Evolutionary conservation across 2,888 invertebrate genomes (phyloP), one percentile per base, ranked within the genome.

Genomic region (Amblyjoppa proteus): DNA sequence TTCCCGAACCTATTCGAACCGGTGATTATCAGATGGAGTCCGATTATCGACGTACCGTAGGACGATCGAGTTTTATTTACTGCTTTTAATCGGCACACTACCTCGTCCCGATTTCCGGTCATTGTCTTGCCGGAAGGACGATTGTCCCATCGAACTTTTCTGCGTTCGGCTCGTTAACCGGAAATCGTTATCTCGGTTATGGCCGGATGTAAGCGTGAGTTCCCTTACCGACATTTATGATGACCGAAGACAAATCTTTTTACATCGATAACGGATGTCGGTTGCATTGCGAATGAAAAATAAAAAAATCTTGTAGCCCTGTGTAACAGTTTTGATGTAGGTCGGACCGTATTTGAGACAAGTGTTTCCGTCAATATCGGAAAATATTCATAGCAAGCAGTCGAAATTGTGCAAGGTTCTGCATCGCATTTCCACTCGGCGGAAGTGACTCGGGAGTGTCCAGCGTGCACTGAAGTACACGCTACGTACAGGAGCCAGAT

Each of bases 351-450:
- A 51, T 74, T 64, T 64, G 75, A 20, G 13, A 34, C 20, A 0
- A 34, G 45, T 66, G 31, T 51, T 34, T 31, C 6, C 11, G 31
- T n/a, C 25, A 56, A 56, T 41, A 77, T 68, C 25, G 34, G 7
- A 53, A 68, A 68, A 53, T 77, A 68, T 68, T 68, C 77, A 68
- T 68, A 38, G 71, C 41, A 73, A 68, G 38, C 58, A 25, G 64
- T 64, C 58, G 71, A 76, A 81, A 84, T 71, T 69, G 34, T 49
- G 51, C 56, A 16, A 64, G 80, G 20, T 77, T 77, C 49, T 11
- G 76, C 76, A 49, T 73, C 16, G 66, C 73, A 71, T 66, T 81
- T 80, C 45, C 64, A 53, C 71, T 77, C 66, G 49, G 38, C 38
- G 49, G 56, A 58, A 73, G 56, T 49, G 71, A 56, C 6, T 38